These are phyloP conservation scores for Vimba vimba DNA, from an alignment of 2,113 vertebrate genomes.

Conservation along the genomic window DNA sequence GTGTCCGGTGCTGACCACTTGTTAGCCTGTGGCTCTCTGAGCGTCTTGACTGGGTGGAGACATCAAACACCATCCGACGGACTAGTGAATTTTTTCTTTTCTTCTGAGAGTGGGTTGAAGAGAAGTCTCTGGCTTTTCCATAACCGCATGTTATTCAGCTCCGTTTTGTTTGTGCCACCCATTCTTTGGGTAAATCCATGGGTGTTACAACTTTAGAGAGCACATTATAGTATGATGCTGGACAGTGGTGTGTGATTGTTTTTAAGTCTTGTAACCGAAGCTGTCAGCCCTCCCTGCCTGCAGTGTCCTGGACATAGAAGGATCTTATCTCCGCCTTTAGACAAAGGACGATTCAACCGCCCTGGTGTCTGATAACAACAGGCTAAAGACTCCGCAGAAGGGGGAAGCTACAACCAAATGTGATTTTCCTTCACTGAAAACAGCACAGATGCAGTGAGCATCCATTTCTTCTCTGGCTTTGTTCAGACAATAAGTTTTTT, in stretches of 20 bases:
- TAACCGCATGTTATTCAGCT: conserved; percentile 15
- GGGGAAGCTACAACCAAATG: conserved; percentile 60
- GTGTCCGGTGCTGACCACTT: conserved; percentile 45
- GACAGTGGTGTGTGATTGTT: conserved; percentile 48
- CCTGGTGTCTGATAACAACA: conserved; percentile 64
- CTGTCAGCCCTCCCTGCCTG: conserved; percentile 45
- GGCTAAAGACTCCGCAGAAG: conserved; percentile 56
- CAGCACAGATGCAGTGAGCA: conserved; percentile 55
- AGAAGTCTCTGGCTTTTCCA: conserved; percentile 23
- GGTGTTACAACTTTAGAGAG: background rate
- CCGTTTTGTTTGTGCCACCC: conserved; percentile 14
- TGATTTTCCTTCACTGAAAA: conserved; percentile 58
- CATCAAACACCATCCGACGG: background rate
- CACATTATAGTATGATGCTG: conserved; percentile 6
- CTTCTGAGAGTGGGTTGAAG: background rate
- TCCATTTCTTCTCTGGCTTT: background rate
- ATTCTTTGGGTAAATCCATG: conserved; percentile 5
- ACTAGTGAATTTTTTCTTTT: background rate
- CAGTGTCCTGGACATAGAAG: conserved; percentile 47
- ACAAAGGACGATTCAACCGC: conserved; percentile 62
- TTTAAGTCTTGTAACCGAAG: conserved; percentile 52
- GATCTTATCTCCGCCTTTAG: conserved; percentile 62
- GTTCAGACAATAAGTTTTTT: background rate
- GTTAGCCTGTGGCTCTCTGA: conserved; percentile 38
- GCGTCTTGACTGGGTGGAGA: conserved; percentile 22